Evolutionary conservation across 2,797 vertebrate genomes (phyloP).

Genomic region (Euthynnus affinis): DNA sequence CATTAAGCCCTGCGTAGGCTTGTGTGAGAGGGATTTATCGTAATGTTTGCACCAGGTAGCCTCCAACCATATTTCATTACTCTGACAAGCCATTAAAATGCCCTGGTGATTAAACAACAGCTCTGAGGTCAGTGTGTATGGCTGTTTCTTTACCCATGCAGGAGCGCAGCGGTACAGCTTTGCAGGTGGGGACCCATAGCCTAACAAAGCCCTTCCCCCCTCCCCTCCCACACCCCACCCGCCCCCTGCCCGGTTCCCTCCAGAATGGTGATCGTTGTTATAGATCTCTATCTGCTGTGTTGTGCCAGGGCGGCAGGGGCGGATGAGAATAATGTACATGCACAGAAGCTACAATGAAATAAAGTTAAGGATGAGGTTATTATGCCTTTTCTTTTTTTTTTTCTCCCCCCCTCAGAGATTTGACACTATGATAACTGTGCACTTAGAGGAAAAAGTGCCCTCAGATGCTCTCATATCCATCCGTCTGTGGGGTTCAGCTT

Average conservation of each 20-base stretch:
- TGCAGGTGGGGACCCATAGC: conserved; percentile 49
- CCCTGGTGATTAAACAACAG: conserved; percentile 86
- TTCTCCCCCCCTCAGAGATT: conserved; percentile 59
- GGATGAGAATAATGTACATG: conserved; percentile 57
- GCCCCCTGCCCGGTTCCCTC: conserved; percentile 48
- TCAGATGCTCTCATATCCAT: conserved; percentile 51
- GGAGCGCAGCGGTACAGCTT: conserved; percentile 39
- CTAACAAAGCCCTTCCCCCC: conserved; percentile 53
- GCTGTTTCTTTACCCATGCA: conserved; percentile 65
- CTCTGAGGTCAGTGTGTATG: conserved; percentile 75
- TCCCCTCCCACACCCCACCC: too few relatives aligned
- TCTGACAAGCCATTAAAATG: conserved; percentile 87
- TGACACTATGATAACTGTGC: conserved; percentile 67
- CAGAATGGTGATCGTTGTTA: conserved; percentile 57
- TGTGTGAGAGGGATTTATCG: conserved; percentile 86
- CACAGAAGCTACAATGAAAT: conserved; percentile 51
- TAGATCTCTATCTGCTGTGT: conserved; percentile 71
- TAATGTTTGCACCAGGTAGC: conserved; percentile 87
- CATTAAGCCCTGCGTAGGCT: conserved; percentile 78
- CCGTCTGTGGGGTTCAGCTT: conserved; percentile 31
- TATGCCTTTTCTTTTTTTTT: conserved; percentile 19
- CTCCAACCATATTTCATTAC: conserved; percentile 85
- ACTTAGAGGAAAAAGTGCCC: conserved; percentile 62
- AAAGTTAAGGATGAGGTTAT: conserved; percentile 63
- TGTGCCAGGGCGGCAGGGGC: conserved; percentile 46